phyloP scores from a whole-genome alignment of 2,888 invertebrate species.

The Troilus luridus region DNA sequence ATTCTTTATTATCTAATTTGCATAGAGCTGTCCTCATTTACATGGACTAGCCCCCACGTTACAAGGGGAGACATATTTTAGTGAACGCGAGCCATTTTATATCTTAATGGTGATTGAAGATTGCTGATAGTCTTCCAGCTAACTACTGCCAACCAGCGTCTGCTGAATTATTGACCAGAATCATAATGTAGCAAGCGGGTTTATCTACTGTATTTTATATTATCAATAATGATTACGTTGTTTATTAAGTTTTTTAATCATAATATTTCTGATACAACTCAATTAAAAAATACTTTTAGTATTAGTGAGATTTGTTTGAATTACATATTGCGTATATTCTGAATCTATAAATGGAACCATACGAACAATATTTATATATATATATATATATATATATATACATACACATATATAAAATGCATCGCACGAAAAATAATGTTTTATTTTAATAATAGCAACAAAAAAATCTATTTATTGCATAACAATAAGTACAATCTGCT shows the following conservation, averaged over 20 bases:
- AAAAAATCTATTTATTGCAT: no score
- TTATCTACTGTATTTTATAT: background rate
- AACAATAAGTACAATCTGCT: no score
- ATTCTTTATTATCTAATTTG: background rate
- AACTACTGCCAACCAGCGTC: background rate
- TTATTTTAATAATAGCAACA: no score
- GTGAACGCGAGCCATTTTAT: background rate
- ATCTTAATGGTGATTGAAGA: slow-evolving; percentile 33
- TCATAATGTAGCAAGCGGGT: background rate
- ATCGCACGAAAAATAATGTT: no score
- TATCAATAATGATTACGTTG: background rate
- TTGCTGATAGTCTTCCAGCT: background rate
- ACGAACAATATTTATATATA: no score
- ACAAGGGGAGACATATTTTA: background rate
- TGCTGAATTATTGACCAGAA: slow-evolving; percentile 17
- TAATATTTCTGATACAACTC: background rate
- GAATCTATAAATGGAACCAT: no score
- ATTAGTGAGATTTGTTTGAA: background rate
- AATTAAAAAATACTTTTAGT: background rate
- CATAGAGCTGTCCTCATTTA: slow-evolving; percentile 34
- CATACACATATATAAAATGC: no score
- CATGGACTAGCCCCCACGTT: background rate
- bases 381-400: no score
- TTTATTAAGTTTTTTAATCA: background rate
- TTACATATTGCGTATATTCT: background rate